Evolutionary conservation across 2,113 vertebrate genomes (phyloP), one percentile per base, ranked within the genome.

Genomic region (Muntiacus reevesi): DNA sequence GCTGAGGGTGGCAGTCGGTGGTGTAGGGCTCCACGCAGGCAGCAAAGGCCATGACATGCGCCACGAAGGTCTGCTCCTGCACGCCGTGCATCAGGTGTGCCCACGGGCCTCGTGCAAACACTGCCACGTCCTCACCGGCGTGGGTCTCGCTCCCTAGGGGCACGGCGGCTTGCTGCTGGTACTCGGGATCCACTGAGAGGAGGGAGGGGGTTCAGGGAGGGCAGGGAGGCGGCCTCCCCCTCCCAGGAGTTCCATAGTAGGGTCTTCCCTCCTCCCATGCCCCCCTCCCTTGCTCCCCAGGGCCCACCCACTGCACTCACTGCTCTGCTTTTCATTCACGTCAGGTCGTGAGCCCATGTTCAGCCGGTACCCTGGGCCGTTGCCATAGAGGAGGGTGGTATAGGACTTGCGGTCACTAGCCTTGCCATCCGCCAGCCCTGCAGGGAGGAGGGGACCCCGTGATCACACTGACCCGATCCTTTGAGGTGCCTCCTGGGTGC

Each of bases 31-130:
- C 98, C 0, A 99, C 89, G 95, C 99, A 99, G 87, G 98, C 99
- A 0, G 99, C 99, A 0, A 99, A 99, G 76, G 99, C 99, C 99
- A 99, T 99, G 91, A 98, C 99, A 0, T 99, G 99, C 13, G 99
- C 99, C 0, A 99, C 98, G 89, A 99, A 99, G 97, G 45, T 99
- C 98, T 99, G 99, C 97, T 99, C 99, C 97, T 99, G 99, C 33
- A 99, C 99, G 0, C 99, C 99, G 0, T 99, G 99, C 98, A 99
- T 99, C 30, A 99, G 98, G 97, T 99, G 99, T 7, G 99, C 99
- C 99, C 99, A 99, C 50, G 99, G 99, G 3, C 99, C 99, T 94
- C 99, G 99, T 45, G 99, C 99, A 8, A 99, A 91, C 96, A 99
- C 98, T 4, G 98, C 99, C 95, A 99, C 99, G 0, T 99, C 99